Conservation (phyloP, 2,888 invertebrate genomes). For the Gerosis bhagava region DNA sequence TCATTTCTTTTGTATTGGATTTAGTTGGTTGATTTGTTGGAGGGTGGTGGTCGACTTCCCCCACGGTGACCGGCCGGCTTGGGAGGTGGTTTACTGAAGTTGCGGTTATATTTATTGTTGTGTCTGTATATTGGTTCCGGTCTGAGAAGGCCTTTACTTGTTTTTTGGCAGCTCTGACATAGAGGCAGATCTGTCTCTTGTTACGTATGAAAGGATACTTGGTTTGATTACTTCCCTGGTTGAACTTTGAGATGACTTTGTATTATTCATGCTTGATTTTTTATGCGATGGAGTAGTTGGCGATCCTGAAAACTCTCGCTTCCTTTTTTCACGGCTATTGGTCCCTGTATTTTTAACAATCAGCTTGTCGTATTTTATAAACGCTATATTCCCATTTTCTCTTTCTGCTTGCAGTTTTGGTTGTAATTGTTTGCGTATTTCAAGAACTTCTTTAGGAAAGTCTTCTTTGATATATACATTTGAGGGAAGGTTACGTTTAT, state of each 20-base stretch:
- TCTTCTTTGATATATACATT: neutral
- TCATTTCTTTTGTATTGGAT: neutral
- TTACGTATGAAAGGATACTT: too few relatives aligned
- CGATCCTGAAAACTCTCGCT: neutral
- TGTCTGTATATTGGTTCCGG: too few relatives aligned
- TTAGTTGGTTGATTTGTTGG: neutral
- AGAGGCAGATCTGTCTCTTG: too few relatives aligned
- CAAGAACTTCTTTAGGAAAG: neutral
- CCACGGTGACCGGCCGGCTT: too few relatives aligned
- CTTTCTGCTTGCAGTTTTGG: neutral
- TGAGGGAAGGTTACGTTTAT: neutral
- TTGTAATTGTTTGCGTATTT: neutral
- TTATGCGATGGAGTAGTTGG: neutral
- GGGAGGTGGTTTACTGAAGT: neutral
- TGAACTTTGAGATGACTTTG: neutral
- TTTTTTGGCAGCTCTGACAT: neutral
- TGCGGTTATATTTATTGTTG: neutral
- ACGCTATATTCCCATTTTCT: neutral
- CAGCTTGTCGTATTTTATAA: neutral
- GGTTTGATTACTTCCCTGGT: neutral
- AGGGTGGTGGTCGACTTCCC: slow-evolving; percentile 2
- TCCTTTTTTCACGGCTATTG: neutral
- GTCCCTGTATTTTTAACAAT: neutral
- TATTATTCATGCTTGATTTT: neutral
- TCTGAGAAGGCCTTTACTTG: too few relatives aligned